Evolutionary conservation across 2,797 vertebrate genomes (phyloP).

Genomic region (Ibycter americanus): DNA sequence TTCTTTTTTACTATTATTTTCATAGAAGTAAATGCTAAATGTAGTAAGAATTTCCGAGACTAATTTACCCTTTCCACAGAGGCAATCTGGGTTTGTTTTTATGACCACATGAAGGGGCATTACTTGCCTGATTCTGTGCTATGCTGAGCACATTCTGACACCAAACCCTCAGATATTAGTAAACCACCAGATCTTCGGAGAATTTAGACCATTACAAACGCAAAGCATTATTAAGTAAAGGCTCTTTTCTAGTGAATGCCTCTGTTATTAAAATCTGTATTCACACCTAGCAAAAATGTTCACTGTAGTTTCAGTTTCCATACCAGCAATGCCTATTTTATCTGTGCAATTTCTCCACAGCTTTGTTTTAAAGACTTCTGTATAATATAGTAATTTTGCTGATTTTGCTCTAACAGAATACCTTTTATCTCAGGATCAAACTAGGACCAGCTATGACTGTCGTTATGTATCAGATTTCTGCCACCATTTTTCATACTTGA

Average conservation of each 20-base stretch:
- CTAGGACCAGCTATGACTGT: background rate
- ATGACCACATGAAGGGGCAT: accelerated
- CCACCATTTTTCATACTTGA: background rate
- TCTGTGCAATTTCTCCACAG: background rate
- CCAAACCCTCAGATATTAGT: background rate
- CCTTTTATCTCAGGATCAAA: background rate
- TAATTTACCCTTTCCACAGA: background rate
- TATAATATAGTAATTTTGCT: background rate
- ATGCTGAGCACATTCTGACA: background rate
- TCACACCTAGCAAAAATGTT: background rate
- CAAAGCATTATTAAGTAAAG: background rate
- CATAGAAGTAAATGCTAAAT: background rate
- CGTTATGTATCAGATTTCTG: background rate
- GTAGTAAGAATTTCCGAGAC: background rate
- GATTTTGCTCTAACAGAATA: background rate
- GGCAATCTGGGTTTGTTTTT: background rate
- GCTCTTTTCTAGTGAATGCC: background rate
- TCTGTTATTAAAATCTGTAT: background rate
- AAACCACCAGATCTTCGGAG: background rate
- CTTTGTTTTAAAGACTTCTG: background rate
- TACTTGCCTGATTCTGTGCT: background rate
- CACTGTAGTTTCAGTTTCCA: background rate
- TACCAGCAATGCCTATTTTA: background rate
- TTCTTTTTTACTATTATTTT: background rate
- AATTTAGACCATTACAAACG: background rate